Percentiles rank a stretch among this genome's conserved stretches.
phyloP scores from a whole-genome alignment of 2,888 invertebrate species.

The Serripes groenlandicus region DNA sequence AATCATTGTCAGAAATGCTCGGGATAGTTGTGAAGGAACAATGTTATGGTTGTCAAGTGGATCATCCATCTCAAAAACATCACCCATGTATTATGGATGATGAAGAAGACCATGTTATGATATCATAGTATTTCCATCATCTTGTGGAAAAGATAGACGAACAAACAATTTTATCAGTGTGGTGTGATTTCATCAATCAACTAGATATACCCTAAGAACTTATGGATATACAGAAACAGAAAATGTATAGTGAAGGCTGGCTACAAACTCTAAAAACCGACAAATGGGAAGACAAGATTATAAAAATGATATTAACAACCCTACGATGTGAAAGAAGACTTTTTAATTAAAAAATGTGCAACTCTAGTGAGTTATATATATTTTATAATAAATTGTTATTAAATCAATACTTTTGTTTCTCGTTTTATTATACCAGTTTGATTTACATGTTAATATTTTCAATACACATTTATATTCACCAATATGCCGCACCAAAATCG shows the following conservation, averaged over 20 bases:
- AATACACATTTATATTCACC: no score
- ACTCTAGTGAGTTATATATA: no score
- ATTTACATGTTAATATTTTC: no score
- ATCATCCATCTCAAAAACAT: conserved; percentile 41
- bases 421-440: no score
- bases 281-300: conserved; percentile 41
- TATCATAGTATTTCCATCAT: conserved; percentile 40
- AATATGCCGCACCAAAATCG: no score
- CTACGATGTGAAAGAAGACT: conserved; percentile 19
- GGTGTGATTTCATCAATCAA: conserved; percentile 15
- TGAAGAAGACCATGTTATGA: conserved; percentile 28
- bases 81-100: conserved; percentile 44
- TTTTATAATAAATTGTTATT: no score
- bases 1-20: conserved; percentile 30
- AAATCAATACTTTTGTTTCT: no score
- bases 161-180: conserved; percentile 15
- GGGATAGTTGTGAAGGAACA: conserved; percentile 1
- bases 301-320: conserved; percentile 26
- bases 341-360: no score
- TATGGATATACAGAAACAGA: conserved; percentile 39
- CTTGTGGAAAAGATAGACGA: conserved; percentile 37
- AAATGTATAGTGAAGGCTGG: conserved; percentile 28
- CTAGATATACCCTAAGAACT: conserved; percentile 23
- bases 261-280: conserved; percentile 38
- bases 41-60: conserved; percentile 33